These are phyloP conservation scores for Muntiacus reevesi DNA, from an alignment of 2,113 vertebrate genomes.

Conservation along the genomic window DNA sequence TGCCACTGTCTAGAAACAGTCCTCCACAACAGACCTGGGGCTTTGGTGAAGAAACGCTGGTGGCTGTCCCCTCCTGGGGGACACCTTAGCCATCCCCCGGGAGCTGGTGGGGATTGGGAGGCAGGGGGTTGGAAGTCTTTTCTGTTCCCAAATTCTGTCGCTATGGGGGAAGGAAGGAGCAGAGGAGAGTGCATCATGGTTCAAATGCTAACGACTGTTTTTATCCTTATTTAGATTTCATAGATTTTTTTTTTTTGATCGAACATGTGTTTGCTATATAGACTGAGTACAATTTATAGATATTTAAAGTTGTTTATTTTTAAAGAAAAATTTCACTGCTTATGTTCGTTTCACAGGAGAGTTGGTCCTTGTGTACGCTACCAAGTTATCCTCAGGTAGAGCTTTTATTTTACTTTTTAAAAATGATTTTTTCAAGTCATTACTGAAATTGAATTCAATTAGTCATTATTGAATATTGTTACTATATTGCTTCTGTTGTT, in stretches of 20 bases:
- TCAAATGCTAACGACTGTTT: background rate
- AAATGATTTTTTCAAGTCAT: background rate
- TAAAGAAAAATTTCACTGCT: background rate
- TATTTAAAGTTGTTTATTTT: background rate
- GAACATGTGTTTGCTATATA: fast-evolving
- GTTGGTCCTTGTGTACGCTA: background rate
- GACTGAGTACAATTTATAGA: background rate
- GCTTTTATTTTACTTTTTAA: background rate
- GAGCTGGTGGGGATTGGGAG: too few species aligned
- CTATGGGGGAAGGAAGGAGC: background rate
- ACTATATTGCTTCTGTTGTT: background rate
- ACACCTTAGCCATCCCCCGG: fast-evolving
- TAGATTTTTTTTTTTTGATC: background rate
- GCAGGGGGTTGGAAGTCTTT: background rate
- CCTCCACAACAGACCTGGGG: too few species aligned
- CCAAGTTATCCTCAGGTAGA: fast-evolving
- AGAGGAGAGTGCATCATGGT: background rate
- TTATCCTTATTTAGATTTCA: background rate
- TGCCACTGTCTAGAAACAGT: background rate
- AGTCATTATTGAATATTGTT: background rate
- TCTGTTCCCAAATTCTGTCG: background rate
- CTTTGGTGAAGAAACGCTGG: background rate
- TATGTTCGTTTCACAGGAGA: background rate
- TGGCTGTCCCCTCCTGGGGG: background rate
- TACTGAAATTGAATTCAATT: background rate